These are phyloP conservation scores for Notospermus geniculatus DNA, from an alignment of 1,140 invertebrate species.

Conservation along the genomic window DNA sequence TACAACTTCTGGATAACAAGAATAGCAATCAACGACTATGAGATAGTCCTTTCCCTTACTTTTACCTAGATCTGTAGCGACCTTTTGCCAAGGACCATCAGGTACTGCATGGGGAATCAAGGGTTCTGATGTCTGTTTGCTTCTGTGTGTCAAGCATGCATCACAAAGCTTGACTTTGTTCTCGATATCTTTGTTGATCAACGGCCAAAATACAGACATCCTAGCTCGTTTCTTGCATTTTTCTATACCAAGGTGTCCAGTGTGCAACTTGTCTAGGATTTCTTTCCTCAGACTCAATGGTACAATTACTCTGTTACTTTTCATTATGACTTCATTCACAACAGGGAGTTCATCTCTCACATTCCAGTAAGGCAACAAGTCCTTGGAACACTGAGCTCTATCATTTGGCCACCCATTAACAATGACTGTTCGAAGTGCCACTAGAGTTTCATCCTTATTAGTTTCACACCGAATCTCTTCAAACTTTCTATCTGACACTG, in stretches of 20 bases:
- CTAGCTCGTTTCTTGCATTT: constrained; percentile 20
- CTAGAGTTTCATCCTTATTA: no score
- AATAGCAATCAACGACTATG: no score
- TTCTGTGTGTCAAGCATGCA: constrained; percentile 18
- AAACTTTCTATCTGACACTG: no score
- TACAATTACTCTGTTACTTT: constrained; percentile 28
- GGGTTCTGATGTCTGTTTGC: no score
- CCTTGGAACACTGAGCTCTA: constrained; percentile 13
- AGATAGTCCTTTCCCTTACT: no score
- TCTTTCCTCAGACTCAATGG: constrained; percentile 30
- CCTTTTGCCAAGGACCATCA: no score
- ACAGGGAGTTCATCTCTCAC: constrained; percentile 19
- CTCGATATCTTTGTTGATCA: constrained; percentile 24
- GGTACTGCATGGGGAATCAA: no score
- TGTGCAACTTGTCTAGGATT: constrained; percentile 40
- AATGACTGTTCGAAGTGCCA: constrained; percentile 7
- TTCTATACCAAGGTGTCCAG: constrained; percentile 40
- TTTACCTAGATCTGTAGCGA: no score
- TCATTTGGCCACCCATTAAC: constrained; percentile 13
- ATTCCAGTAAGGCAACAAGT: constrained; percentile 18
- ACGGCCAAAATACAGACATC: constrained; percentile 27
- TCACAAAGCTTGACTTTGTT: constrained; percentile 15
- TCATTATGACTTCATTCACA: constrained; percentile 19
- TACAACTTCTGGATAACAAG: no score
- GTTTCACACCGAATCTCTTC: no score